Conservation (phyloP, 2,113 vertebrate species). For the Nycticorax nycticorax region DNA sequence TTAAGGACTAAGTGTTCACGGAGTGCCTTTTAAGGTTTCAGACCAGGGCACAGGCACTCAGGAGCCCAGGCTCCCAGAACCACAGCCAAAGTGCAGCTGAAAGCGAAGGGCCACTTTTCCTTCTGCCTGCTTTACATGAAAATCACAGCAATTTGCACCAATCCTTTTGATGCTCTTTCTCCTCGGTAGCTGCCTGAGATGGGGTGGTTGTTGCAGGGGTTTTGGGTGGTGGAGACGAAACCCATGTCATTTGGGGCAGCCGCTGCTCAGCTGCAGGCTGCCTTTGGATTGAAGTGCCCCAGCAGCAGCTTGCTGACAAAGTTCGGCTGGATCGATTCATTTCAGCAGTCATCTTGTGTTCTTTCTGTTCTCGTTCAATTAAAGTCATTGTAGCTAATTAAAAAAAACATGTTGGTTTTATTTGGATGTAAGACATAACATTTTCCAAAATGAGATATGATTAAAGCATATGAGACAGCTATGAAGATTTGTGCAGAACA, state of each 20-base stretch:
- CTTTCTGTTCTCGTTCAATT: slow-evolving; percentile 15
- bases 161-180: background rate
- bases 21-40: background rate
- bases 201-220: background rate
- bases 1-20: background rate
- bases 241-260: background rate
- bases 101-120: background rate
- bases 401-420: background rate
- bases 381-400: slow-evolving; percentile 17
- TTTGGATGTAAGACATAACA: background rate
- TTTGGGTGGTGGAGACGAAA: background rate
- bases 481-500: background rate
- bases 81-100: background rate
- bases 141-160: background rate
- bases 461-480: slow-evolving; percentile 19
- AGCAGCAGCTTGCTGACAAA: background rate
- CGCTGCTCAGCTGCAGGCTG: background rate
- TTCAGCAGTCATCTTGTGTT: background rate
- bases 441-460: slow-evolving; percentile 5
- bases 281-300: background rate
- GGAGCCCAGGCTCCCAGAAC: background rate
- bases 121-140: background rate
- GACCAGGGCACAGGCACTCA: background rate
- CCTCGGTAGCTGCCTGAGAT: background rate
- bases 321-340: background rate